These are phyloP conservation scores for Pachypanchax playfairii DNA, from an alignment of 2,113 vertebrate genomes.

Conservation along the genomic window DNA sequence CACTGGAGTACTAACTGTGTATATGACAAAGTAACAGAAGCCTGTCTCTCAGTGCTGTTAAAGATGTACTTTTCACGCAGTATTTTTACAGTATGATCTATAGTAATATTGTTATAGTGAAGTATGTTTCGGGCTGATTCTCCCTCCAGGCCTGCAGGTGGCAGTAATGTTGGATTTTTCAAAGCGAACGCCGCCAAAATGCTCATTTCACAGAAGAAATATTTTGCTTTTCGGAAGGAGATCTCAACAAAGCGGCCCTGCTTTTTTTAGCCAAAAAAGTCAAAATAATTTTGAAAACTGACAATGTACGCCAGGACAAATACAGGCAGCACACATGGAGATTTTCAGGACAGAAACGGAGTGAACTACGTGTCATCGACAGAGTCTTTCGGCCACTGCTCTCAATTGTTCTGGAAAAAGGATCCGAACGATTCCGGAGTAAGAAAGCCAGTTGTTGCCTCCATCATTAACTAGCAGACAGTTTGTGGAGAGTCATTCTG, in stretches of 20 bases:
- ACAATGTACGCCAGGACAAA: conserved; percentile 77
- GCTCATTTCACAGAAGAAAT: conserved; percentile 66
- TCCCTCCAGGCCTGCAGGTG: conserved; percentile 57
- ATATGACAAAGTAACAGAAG: too few relatives aligned
- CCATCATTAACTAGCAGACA: conserved; percentile 21
- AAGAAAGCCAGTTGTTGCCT: conserved; percentile 65
- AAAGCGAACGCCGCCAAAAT: conserved; percentile 66
- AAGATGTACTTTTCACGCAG: too few relatives aligned
- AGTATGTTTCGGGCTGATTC: background rate
- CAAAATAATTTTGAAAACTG: conserved; percentile 45
- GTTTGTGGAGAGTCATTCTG: background rate
- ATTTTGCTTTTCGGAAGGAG: conserved; percentile 76
- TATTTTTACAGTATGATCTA: too few relatives aligned
- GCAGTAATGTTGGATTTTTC: conserved; percentile 16
- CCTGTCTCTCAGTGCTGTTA: too few relatives aligned
- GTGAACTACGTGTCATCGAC: conserved; percentile 76
- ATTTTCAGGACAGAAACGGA: conserved; percentile 75
- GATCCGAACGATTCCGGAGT: conserved; percentile 78
- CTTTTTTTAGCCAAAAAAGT: conserved; percentile 60
- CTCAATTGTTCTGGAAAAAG: conserved; percentile 80
- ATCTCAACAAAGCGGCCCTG: conserved; percentile 72
- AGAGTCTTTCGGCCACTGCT: conserved; percentile 77
- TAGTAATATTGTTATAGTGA: too few relatives aligned
- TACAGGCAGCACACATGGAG: conserved; percentile 71
- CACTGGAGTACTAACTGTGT: too few relatives aligned